Base-by-base conservation (phyloP, 1,140 invertebrate species). In the Melanaphis sacchari region DNA sequence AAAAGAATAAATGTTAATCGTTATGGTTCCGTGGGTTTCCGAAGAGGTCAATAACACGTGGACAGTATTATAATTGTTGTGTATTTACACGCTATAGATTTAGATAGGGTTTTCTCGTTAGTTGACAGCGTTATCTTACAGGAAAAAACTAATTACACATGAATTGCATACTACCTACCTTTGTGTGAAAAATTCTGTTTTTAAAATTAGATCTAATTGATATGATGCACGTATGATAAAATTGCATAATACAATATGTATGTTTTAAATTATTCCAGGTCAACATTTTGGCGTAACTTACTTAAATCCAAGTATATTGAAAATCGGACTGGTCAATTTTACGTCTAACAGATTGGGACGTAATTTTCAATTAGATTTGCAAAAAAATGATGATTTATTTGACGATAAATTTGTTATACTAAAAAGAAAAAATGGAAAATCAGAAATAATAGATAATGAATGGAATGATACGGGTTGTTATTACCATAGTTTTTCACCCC, bases 351-450 rank as follows among this genome's bases (percentile, higher is more conserved):
- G 24, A 0, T 90, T 94, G 4, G 52, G 41, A 1, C 84, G 88
- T 36, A 24, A 94, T 43, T 94, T 94, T n/a, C 91, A 40, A 36
- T 66, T 94, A 21, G 66, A 94, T 38, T 90, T 94, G 89, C 52
- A 22, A 24, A 94, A 93, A n/a, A 92, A 93, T 31, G 26, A 66
- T 2, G 52, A 90, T 82, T 82, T 94, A 5, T 81, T 94, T 24
- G 94, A 94, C 90, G 59, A 93, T 22, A 94, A 94, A 38, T 94
- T 94, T 36, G 93, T 94, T 7, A 90, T 94, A 40, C 26, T 94
- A n/a, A 89, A 54, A 84, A 54, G 94, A 76, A 81, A 21, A 54
- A 82, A 89, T 9, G 82, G 89, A 4, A 89, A 94, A 46, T 93
- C 94, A 6, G 93, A 90, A 36, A 41, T 93, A 24, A 91, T 93